Evolutionary conservation across 1,140 invertebrate species (phyloP).

Genomic region (Macrostomum lignano): DNA sequence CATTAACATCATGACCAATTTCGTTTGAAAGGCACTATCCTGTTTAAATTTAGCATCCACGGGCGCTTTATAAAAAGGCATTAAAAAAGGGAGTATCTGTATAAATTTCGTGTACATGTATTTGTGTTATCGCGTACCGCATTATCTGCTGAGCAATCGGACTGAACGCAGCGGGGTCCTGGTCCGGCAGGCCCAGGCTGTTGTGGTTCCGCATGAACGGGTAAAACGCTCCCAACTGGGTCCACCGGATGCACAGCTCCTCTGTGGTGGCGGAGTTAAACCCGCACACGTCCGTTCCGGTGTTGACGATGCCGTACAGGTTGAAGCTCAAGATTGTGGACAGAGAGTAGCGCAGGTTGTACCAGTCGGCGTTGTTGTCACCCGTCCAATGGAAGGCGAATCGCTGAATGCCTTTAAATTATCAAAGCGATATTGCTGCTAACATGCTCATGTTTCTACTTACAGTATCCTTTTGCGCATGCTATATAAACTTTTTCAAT

Average conservation of each 20-base stretch:
- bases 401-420: no score
- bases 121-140: no score
- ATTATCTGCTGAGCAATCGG: slow-evolving; percentile 7
- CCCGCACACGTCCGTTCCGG: slow-evolving; percentile 66
- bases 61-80: no score
- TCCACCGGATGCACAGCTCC: slow-evolving; percentile 32
- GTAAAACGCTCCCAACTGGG: slow-evolving; percentile 33
- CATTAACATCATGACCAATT: no score
- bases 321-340: slow-evolving; percentile 19
- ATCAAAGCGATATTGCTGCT: no score
- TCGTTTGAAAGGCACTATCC: no score
- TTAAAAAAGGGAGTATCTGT: no score
- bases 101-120: no score
- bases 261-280: slow-evolving; percentile 46
- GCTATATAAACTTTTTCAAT: no score
- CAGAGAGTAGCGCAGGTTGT: slow-evolving; percentile 21
- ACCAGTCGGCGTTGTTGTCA: slow-evolving; percentile 18
- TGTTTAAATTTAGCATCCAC: no score
- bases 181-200: slow-evolving; percentile 7
- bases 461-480: no score
- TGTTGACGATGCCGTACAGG: slow-evolving; percentile 38
- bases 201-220: slow-evolving; percentile 27
- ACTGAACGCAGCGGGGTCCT: slow-evolving; percentile 16
- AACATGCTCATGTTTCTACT: no score
- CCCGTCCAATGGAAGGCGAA: slow-evolving; percentile 72